Percentiles rank a stretch among this genome's conserved stretches.
These are phyloP conservation scores for Cheilosia scutellata DNA, from an alignment of 2,888 invertebrate species.

Conservation along the genomic window DNA sequence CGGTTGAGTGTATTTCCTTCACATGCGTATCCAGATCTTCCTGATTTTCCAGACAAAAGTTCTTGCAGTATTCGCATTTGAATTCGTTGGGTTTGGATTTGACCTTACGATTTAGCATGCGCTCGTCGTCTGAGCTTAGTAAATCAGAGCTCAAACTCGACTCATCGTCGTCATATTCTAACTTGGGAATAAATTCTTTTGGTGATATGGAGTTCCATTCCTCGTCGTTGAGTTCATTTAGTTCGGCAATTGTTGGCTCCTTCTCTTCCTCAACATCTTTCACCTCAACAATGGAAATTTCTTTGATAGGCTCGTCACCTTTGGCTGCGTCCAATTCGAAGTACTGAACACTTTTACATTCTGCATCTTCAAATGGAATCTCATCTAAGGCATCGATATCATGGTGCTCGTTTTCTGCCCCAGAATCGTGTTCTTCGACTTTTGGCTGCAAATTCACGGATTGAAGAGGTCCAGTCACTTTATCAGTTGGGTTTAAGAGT, in stretches of 20 bases:
- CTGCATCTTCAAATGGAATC: conserved; percentile 66
- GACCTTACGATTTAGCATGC: conserved; percentile 19
- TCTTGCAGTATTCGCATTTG: conserved; percentile 70
- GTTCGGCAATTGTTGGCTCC: not conserved
- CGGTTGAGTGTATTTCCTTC: conserved; percentile 64
- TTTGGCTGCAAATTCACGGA: conserved; percentile 19
- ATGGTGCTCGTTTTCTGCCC: not conserved
- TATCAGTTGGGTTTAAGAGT: not conserved
- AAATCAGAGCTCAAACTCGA: conserved; percentile 66
- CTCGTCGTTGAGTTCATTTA: not conserved
- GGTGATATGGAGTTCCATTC: conserved; percentile 17
- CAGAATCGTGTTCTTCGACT: conserved; percentile 13
- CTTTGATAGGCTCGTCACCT: not conserved
- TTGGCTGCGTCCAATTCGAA: conserved; percentile 57
- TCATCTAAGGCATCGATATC: conserved; percentile 54
- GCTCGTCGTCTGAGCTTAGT: conserved; percentile 64
- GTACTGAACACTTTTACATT: conserved; percentile 49
- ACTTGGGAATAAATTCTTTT: conserved; percentile 30
- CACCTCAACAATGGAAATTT: not conserved
- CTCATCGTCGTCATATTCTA: conserved; percentile 56
- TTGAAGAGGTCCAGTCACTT: not conserved
- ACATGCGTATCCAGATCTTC: conserved; percentile 62
- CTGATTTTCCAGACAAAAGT: conserved; percentile 57
- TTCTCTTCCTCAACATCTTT: not conserved
- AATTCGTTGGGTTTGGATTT: conserved; percentile 47